Evolutionary conservation across 2,888 invertebrate species (phyloP).

Genomic region (Automeris io): DNA sequence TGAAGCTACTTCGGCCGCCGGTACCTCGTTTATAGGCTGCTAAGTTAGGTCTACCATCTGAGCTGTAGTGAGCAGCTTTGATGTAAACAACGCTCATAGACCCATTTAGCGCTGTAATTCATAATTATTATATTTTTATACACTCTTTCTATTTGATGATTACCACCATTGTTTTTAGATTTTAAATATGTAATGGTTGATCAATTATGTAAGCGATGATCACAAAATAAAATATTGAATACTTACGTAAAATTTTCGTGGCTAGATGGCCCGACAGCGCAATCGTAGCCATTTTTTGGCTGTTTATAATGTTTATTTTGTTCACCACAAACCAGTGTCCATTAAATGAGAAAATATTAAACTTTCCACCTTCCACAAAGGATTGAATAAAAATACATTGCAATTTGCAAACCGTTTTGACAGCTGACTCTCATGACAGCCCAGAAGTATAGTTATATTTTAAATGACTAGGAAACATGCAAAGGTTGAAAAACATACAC

Average conservation of each 20-base stretch:
- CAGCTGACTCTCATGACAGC: slow-evolving; percentile 3
- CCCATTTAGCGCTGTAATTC: slow-evolving; percentile 53
- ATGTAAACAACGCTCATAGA: slow-evolving; percentile 62
- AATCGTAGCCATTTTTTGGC: slow-evolving; percentile 63
- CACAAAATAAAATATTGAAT: slow-evolving; percentile 5
- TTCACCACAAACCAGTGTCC: slow-evolving; percentile 13
- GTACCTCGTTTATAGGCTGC: slow-evolving; percentile 87
- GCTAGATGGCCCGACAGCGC: slow-evolving; percentile 54
- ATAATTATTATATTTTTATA: not conserved
- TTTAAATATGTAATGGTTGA: not conserved
- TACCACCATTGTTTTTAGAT: not conserved
- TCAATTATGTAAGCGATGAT: slow-evolving; percentile 58
- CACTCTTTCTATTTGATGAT: not conserved
- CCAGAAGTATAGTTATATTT: no score
- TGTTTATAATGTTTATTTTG: slow-evolving; percentile 10
- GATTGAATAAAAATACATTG: no score
- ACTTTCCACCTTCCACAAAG: no score
- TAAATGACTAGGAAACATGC: no score
- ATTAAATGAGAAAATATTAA: slow-evolving; percentile 14
- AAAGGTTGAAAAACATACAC: no score
- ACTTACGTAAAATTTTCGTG: slow-evolving; percentile 59
- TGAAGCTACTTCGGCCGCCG: slow-evolving; percentile 96
- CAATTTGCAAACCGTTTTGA: slow-evolving; percentile 4
- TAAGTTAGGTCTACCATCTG: slow-evolving; percentile 75
- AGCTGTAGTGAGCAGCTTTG: slow-evolving; percentile 71